Evolutionary conservation across 2,888 invertebrate genomes (phyloP).

Genomic region (Tridacna gigas): DNA sequence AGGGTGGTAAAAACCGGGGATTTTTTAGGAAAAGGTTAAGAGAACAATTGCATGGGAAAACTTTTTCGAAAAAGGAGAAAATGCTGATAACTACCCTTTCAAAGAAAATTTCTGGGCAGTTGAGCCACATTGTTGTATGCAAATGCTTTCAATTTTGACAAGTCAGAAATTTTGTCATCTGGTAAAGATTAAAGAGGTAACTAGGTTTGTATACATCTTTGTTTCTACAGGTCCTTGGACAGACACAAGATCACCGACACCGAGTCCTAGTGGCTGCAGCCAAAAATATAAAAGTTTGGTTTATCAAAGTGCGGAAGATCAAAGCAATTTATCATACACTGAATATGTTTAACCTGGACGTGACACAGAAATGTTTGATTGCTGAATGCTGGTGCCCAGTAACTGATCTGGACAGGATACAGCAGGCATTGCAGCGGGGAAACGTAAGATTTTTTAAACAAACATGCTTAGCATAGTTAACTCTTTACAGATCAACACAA

Average conservation of each 20-base stretch:
- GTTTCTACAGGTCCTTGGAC: conserved; percentile 82
- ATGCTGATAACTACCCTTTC: too few species aligned
- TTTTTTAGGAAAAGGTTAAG: too few species aligned
- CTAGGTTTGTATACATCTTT: not conserved
- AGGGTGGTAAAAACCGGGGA: too few species aligned
- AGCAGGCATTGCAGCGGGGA: conserved; percentile 96
- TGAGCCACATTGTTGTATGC: too few species aligned
- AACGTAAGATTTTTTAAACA: conserved; percentile 88
- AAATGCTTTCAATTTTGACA: too few species aligned
- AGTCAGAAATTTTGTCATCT: too few species aligned
- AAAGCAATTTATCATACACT: conserved; percentile 99
- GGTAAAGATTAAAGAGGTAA: too few species aligned
- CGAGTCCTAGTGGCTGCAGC: conserved; percentile 98
- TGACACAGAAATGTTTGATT: conserved; percentile 99
- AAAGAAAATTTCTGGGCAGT: too few species aligned
- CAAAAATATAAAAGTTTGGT: conserved; percentile 99
- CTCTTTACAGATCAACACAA: too few species aligned
- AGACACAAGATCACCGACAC: conserved; percentile 95
- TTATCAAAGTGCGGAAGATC: conserved; percentile 98
- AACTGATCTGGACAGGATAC: conserved; percentile 96
- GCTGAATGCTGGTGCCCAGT: conserved; percentile 99
- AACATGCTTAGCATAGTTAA: not conserved
- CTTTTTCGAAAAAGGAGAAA: not conserved
- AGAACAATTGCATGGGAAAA: too few species aligned
- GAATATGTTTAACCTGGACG: conserved; percentile 99